These are phyloP conservation scores for Hyperoplus immaculatus DNA, from an alignment of 2,797 vertebrate species.

Conservation along the genomic window DNA sequence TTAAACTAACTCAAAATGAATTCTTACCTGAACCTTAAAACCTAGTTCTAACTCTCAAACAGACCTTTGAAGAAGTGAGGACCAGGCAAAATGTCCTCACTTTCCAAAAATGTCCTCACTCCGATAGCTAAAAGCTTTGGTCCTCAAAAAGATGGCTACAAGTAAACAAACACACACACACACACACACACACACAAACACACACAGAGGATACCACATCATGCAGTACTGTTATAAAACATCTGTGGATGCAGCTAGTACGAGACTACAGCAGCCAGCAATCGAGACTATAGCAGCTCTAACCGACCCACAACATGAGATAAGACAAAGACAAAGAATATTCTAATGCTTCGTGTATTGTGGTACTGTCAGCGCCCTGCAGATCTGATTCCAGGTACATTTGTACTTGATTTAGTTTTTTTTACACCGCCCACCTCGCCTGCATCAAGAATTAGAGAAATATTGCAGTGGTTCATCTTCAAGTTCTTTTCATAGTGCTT, in stretches of 20 bases:
- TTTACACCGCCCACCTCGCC: slow-evolving; percentile 51
- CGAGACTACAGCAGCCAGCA: not conserved
- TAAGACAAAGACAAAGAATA: not conserved
- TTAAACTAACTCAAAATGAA: too few species aligned
- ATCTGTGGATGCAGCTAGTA: not conserved
- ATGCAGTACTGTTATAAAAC: not conserved
- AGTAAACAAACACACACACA: too few species aligned
- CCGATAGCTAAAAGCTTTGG: too few species aligned
- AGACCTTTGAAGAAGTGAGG: too few species aligned
- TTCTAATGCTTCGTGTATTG: slow-evolving; percentile 1
- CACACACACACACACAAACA: not conserved
- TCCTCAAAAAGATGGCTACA: too few species aligned
- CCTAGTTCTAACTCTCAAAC: too few species aligned
- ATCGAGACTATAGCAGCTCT: not conserved
- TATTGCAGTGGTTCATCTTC: slow-evolving; percentile 54
- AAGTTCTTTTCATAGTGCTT: slow-evolving; percentile 41
- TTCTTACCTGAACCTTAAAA: too few species aligned
- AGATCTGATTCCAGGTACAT: slow-evolving; percentile 30
- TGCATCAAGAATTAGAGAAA: slow-evolving; percentile 37
- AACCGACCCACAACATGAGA: not conserved
- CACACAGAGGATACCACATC: not conserved
- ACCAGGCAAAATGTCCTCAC: too few species aligned
- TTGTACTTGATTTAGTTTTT: slow-evolving; percentile 32
- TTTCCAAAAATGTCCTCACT: too few species aligned
- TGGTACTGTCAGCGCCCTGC: not conserved